Evolutionary conservation across 2,888 invertebrate genomes (phyloP).

Genomic region (Caenorhabditis afra): DNA sequence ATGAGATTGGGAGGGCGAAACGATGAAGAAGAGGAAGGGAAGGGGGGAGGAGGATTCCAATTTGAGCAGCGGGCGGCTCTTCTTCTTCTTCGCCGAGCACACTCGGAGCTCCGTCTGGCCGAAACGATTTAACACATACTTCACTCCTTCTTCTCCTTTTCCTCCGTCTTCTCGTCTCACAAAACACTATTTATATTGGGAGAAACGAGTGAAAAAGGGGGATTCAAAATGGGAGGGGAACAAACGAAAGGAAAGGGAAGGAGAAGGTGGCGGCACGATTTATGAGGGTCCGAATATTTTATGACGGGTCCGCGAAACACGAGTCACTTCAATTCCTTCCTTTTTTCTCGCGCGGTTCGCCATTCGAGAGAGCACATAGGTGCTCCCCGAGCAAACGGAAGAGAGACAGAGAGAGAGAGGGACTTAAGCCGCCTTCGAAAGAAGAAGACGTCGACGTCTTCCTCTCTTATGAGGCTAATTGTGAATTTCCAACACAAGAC

Average conservation of each 20-base stretch:
- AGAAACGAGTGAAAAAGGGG: constrained; percentile 1
- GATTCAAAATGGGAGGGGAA: constrained; percentile 20
- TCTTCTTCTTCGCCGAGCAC: neutral
- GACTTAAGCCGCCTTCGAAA: constrained; percentile 19
- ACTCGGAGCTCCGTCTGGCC: constrained; percentile 8
- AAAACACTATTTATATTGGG: constrained; percentile 52
- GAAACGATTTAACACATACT: constrained; percentile 57
- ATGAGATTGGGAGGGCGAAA: neutral
- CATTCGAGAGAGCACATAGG: constrained; percentile 4
- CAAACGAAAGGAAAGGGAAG: constrained; percentile 1
- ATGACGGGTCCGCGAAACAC: too few relatives aligned
- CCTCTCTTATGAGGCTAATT: constrained; percentile 36
- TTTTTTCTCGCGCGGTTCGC: neutral
- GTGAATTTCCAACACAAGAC: constrained; percentile 2
- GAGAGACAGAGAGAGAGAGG: constrained; percentile 5
- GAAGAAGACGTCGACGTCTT: neutral
- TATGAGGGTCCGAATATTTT: neutral
- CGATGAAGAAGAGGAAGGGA: constrained; percentile 3
- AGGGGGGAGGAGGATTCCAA: constrained; percentile 1
- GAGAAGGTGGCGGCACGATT: constrained; percentile 1
- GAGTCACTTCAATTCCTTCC: constrained; percentile 46
- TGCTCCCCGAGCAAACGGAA: too few relatives aligned
- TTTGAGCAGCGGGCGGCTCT: neutral
- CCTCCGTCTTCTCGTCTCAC: neutral
- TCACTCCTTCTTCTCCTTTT: constrained; percentile 2